Conservation (phyloP, 2,797 vertebrate species). For the Acanthopagrus latus region DNA sequence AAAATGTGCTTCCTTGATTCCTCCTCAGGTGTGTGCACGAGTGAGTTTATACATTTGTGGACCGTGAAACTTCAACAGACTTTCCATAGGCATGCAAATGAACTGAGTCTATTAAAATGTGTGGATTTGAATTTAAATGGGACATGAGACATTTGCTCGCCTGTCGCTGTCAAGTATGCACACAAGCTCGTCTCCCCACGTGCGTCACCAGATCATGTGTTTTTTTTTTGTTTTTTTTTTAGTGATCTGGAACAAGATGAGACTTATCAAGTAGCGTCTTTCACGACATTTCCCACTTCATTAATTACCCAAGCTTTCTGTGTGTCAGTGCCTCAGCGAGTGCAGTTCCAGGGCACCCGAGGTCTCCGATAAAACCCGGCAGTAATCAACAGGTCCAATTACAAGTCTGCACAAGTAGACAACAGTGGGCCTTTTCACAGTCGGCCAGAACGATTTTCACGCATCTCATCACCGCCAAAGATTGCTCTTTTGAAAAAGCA, state of each 20-base stretch:
- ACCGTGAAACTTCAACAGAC: too few species aligned
- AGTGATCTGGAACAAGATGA: neutral
- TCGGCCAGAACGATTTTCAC: neutral
- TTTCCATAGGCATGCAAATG: too few species aligned
- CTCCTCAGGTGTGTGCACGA: too few species aligned
- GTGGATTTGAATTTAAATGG: neutral
- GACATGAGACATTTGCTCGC: neutral
- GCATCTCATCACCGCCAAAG: neutral
- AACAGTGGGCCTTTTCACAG: slow-evolving; percentile 9
- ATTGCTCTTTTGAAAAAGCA: slow-evolving; percentile 9
- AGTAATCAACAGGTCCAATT: slow-evolving; percentile 29
- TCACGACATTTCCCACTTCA: neutral
- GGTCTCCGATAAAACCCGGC: slow-evolving; percentile 17
- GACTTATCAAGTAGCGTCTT: neutral
- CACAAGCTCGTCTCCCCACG: neutral
- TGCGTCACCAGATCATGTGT: neutral
- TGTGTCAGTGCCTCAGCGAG: neutral
- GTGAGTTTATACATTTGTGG: too few species aligned
- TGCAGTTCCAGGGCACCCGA: neutral
- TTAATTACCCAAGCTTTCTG: slow-evolving; percentile 6
- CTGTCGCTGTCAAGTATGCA: neutral
- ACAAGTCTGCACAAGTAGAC: slow-evolving; percentile 5
- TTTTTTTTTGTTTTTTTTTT: slow-evolving; percentile 11
- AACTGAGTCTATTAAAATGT: neutral
- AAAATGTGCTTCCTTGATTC: too few species aligned